Percentiles rank a stretch among this genome's conserved stretches.
Conservation (phyloP, 2,113 vertebrate genomes). For the Calidris pygmaea region DNA sequence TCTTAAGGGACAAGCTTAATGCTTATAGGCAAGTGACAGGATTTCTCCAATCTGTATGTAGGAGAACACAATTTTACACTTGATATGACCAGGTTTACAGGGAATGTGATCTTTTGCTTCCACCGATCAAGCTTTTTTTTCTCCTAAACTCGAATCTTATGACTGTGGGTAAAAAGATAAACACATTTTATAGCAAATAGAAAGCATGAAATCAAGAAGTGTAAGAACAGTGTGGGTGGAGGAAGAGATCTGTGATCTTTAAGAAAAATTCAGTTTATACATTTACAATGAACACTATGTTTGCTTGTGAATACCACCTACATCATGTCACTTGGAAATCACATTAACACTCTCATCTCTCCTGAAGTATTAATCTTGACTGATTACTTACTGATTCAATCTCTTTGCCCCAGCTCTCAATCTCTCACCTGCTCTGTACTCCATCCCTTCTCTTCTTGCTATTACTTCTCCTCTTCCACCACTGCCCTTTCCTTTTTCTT, state of each 20-base stretch:
- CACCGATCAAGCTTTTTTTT: background rate
- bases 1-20: background rate
- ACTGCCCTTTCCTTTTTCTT: background rate
- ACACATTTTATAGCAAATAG: conserved; percentile 31
- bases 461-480: background rate
- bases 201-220: conserved; percentile 46
- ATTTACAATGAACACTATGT: conserved; percentile 50
- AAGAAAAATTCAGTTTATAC: conserved; percentile 54
- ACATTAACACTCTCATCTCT: conserved; percentile 38
- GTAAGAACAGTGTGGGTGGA: conserved; percentile 50
- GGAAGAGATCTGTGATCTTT: conserved; percentile 58
- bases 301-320: conserved; percentile 61
- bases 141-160: background rate
- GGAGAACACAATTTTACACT: background rate
- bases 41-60: background rate
- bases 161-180: conserved; percentile 17
- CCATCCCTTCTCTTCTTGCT: background rate
- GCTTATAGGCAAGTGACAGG: background rate
- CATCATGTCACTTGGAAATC: conserved; percentile 46
- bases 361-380: conserved; percentile 28
- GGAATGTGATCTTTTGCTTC: conserved; percentile 4
- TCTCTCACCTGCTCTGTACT: background rate
- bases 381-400: conserved; percentile 16
- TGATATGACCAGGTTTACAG: background rate
- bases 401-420: background rate